Evolutionary conservation across 2,797 vertebrate genomes (phyloP).

Genomic region (Thamnophis elegans): DNA sequence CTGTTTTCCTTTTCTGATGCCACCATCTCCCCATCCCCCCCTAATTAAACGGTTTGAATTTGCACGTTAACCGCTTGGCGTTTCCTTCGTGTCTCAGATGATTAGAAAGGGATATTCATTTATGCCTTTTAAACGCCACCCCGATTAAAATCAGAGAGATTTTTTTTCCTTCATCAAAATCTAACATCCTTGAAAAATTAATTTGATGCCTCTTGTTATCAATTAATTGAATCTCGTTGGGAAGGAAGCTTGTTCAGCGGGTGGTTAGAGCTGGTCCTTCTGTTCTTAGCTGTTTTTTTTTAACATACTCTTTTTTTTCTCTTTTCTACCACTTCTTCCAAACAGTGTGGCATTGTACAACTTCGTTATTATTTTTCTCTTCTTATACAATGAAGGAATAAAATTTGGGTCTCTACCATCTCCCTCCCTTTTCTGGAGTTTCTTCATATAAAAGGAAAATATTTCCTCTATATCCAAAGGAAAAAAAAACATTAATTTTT

Average conservation of each 20-base stretch:
- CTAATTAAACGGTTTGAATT: constrained; percentile 70
- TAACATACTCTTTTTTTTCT: constrained; percentile 18
- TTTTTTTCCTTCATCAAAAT: constrained; percentile 99
- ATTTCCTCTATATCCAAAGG: constrained; percentile 52
- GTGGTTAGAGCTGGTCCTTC: constrained; percentile 86
- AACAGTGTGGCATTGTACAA: constrained; percentile 69
- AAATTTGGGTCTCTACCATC: constrained; percentile 47
- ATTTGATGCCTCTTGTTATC: constrained; percentile 99
- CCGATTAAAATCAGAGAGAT: constrained; percentile 78
- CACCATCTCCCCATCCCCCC: constrained; percentile 44
- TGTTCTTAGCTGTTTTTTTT: constrained; percentile 69
- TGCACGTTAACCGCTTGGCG: constrained; percentile 68
- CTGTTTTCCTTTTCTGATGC: constrained; percentile 47
- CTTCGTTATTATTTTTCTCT: constrained; percentile 66
- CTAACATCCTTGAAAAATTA: constrained; percentile 99
- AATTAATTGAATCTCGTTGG: constrained; percentile 99
- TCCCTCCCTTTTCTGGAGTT: constrained; percentile 47
- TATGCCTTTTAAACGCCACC: constrained; percentile 74
- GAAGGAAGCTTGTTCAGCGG: constrained; percentile 87
- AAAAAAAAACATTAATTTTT: constrained; percentile 40
- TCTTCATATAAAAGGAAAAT: constrained; percentile 43
- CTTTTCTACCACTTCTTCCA: constrained; percentile 60
- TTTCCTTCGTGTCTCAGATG: constrained; percentile 67
- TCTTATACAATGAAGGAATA: constrained; percentile 66
- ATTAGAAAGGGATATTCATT: constrained; percentile 77